Evolutionary conservation across 2,888 invertebrate genomes (phyloP), one percentile per base, ranked within the genome.

Genomic region (Synergus japonicus): DNA sequence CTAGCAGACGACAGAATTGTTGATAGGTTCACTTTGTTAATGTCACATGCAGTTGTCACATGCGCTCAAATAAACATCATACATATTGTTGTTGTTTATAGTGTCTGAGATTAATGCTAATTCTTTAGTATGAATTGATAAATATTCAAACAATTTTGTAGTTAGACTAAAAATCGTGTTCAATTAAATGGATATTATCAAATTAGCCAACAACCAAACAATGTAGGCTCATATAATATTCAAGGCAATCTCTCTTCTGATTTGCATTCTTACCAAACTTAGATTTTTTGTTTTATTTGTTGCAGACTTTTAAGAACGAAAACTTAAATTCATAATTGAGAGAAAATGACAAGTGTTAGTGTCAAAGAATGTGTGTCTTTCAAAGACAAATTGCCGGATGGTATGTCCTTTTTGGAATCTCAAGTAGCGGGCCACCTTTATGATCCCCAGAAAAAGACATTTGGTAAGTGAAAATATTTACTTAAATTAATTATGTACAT

Each of bases 381-480:
- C 22, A 80, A 81, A 79, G 69, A 78, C 67, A 78, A 84, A 78
- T 85, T 92, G 77, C 92, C 93, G 18, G 88, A 88, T 58, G 92
- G 91, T 67, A 89, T 92, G 82, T 90, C 88, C 63, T 89, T 92
- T 18, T 91, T 95, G 79, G 93, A 93, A 76, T 94, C 94, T 83
- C 96, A 96, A 91, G 95, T 96, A 12, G 95, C 95, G 69, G 96
- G 96, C 0, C 96, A 96, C 89, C 92, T 93, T 78, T 93, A 94
- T 85, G 93, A 94, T 82, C 88, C 91, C 29, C 92, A 92, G 15
- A 93, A 93, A 65, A 92, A 93, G 79, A 92, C 93, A 69, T 92
- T 95, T 81, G 95, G 95, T 92, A 92, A 93, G 83, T 76, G 15
- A 8, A 69, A n/a, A 66, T 78, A 63, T 46, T 63, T 76, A 22